Base-by-base conservation (phyloP, 1,140 invertebrate genomes). In the Agrilus planipennis region DNA sequence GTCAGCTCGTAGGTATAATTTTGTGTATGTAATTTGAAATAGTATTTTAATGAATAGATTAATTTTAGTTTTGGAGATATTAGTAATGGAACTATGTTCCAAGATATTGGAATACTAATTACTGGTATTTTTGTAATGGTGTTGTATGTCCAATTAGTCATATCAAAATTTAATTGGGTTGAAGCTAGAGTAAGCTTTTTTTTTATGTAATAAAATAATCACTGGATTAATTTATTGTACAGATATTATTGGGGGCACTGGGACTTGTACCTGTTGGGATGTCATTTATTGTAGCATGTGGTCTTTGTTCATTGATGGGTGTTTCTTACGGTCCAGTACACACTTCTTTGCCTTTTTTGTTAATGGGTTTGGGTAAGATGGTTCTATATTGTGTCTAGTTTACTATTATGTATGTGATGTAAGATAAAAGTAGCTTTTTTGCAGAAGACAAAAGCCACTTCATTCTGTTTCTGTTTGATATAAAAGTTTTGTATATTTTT, bases 281-380 rank as follows among this genome's bases (percentile, higher is more conserved):
- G 62, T 76, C 84, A n/a, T 81, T 87, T 44, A 56, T 79, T 1
- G 71, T 79, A 15, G 74, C 80, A 0, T 74, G 78, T 46, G 79
- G 81, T 28, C 50, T 84, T 41, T 87, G 83, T 54, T 85, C 83
- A 9, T 51, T 78, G 2, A 60, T 84, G 45, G 77, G 78, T 17
- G 65, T 88, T 10, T 72, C 78, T 4, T 88, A 84, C 62, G 82
- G 84, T 1, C 84, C 84, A 2, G 80, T 89, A 10, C 84, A 89
- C 60, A 76, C 77, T 17, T 80, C 84, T 19, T 64, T 89, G 48
- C 84, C 84, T 5, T 87, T 89, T 64, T 65, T 89, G 28, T 55
- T 89, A 18, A 75, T 89, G 68, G 84, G 84, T 51, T 70, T 85
- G 7, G 60, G 58, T 60, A 49, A 44, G 25, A n/a, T n/a, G n/a